These are phyloP conservation scores for Tinea trinotella DNA, from an alignment of 2,888 invertebrate species.

Conservation along the genomic window DNA sequence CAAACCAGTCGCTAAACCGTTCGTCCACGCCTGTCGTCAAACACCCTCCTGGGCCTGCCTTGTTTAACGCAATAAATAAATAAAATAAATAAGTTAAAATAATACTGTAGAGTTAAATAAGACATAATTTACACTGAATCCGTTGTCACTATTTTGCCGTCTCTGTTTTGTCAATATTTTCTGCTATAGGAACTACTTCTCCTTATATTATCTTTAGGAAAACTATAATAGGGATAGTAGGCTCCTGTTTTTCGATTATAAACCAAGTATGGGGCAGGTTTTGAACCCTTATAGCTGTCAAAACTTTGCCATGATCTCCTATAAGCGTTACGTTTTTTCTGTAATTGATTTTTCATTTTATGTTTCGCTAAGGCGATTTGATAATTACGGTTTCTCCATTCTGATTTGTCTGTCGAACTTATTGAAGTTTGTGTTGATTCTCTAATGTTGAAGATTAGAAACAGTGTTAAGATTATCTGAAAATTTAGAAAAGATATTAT, in stretches of 20 bases:
- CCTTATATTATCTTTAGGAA: conserved; percentile 36
- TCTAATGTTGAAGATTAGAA: conserved; percentile 25
- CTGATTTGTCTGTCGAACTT: conserved; percentile 17
- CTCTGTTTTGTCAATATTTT: too few relatives aligned
- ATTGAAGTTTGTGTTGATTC: conserved; percentile 18
- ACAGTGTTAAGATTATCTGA: conserved; percentile 29
- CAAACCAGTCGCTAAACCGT: too few relatives aligned
- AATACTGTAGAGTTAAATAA: too few relatives aligned
- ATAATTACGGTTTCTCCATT: conserved; percentile 19
- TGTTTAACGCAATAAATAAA: too few relatives aligned
- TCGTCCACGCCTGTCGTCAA: too few relatives aligned
- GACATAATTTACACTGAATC: too few relatives aligned
- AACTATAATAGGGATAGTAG: conserved; percentile 52
- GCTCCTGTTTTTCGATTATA: conserved; percentile 50
- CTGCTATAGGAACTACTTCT: conserved; percentile 22
- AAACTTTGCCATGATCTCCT: conserved; percentile 24
- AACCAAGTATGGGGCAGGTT: conserved; percentile 41
- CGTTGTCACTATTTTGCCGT: too few relatives aligned
- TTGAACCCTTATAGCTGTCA: conserved; percentile 20
- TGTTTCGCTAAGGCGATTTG: background rate
- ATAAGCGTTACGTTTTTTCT: conserved; percentile 32
- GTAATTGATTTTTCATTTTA: conserved; percentile 22
- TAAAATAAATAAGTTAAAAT: too few relatives aligned
- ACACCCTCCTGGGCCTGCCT: too few relatives aligned
- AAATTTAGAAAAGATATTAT: conserved; percentile 22